Evolutionary conservation across 92 coral and sea anemone species (phyloP).

Genomic region (Palythoa grandis): DNA sequence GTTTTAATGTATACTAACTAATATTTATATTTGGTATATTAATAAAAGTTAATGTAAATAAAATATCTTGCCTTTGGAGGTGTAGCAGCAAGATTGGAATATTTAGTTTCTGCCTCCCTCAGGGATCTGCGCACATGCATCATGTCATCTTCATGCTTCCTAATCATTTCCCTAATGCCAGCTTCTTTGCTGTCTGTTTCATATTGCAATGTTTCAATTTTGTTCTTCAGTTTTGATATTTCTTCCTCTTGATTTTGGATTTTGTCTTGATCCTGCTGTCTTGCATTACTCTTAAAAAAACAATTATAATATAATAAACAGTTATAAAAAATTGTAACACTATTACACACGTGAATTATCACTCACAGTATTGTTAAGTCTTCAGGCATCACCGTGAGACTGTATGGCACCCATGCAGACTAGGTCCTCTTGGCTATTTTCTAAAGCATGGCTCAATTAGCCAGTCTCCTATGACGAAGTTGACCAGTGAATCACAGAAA

Average conservation of each 20-base stretch:
- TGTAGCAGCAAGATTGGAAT: conserved; percentile 86
- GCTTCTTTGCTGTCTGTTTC: conserved; percentile 68
- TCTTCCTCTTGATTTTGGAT: conserved; percentile 73
- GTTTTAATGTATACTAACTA: no score
- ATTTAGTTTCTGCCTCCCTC: conserved; percentile 87
- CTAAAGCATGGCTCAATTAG: no score
- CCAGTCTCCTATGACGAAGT: no score
- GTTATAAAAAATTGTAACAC: no score
- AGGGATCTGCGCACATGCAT: conserved; percentile 76
- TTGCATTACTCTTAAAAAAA: conserved; percentile 15
- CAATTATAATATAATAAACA: background rate
- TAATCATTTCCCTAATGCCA: conserved; percentile 51
- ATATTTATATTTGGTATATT: no score
- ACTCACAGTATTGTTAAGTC: no score
- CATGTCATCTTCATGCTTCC: conserved; percentile 71
- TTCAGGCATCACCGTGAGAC: no score
- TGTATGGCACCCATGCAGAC: no score
- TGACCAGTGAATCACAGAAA: no score
- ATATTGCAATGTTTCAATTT: conserved; percentile 69
- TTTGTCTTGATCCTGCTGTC: conserved; percentile 48
- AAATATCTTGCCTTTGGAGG: conserved; percentile 83
- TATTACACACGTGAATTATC: no score
- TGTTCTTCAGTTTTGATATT: conserved; percentile 62
- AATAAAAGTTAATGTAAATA: background rate
- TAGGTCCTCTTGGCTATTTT: no score